Evolutionary conservation across 2,113 vertebrate species (phyloP).

Genomic region (Cairina moschata): DNA sequence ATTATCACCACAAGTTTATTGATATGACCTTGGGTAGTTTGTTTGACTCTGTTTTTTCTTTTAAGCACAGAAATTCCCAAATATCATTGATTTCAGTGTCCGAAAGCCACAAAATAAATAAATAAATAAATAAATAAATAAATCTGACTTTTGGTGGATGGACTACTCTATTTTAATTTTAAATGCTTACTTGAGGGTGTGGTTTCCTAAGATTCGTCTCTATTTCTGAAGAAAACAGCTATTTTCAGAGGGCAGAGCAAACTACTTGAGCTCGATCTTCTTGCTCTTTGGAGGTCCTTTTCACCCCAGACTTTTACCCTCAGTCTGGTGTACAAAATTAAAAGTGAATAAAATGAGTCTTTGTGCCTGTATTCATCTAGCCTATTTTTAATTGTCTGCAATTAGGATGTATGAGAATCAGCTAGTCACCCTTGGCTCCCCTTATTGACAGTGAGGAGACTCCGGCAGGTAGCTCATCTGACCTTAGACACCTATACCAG

Average conservation of each 20-base stretch:
- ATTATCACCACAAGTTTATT: background rate
- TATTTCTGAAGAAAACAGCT: background rate
- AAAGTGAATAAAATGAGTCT: fast-evolving
- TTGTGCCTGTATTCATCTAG: background rate
- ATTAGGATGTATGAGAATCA: background rate
- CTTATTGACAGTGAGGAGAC: background rate
- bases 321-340: background rate
- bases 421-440: fast-evolving
- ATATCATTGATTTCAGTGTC: background rate
- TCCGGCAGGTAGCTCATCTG: background rate
- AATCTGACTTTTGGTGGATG: background rate
- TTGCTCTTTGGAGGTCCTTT: background rate
- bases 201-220: background rate
- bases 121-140: too few relatives aligned
- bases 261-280: background rate
- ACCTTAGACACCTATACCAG: background rate
- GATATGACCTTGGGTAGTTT: fast-evolving
- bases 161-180: background rate
- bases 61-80: background rate
- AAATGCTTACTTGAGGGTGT: background rate
- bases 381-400: background rate
- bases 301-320: background rate
- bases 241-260: background rate
- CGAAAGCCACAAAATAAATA: background rate
- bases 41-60: background rate